Evolutionary conservation across 1,140 invertebrate genomes (phyloP), one percentile per base, ranked within the genome.

Genomic region (Agrypnia vestita): DNA sequence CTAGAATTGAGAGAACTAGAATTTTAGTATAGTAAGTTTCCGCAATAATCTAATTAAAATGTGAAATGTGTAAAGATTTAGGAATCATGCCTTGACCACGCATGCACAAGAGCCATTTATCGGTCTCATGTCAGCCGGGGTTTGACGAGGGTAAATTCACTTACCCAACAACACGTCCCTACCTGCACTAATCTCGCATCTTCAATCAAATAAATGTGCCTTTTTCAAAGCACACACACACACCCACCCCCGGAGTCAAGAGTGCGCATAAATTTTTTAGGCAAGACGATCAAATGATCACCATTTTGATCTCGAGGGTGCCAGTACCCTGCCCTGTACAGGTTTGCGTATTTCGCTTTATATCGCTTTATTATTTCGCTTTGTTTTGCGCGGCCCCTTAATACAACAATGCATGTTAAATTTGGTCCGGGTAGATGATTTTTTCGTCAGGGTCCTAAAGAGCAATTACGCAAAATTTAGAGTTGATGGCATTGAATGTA

Each of bases 61-160:
- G 25, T 35, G 25, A 1, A 35, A 35, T 35, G 25, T 35, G 1
- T 35, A 35, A 35, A 6, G 25, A 35, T 1, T 35, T 6, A 35
- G 25, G 1, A 35, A 35, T 35, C 1, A 6, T 35, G 25, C 6
- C 44, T 71, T 71, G 44, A 25, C 53, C 49, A 71, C 47, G 64
- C 62, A 43, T 61, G 75, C 67, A 21, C 21, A 35, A 19, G 35
- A 67, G 44, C 69, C 77, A 76, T 83, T 78, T 83, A 83, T 83
- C 82, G 82, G 82, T 83, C 79, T 75, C 78, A 77, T 61, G 81
- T 82, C 81, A 82, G 73, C 72, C 81, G 76, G 47, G 56, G 56
- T 73, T 73, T 83, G 82, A 83, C 79, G 82, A 83, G 82, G 82
- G 82, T 83, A 80, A 83, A 83, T 83, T 83, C 82, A 83, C 82